Evolutionary conservation across 1,140 invertebrate genomes (phyloP).

Genomic region (Drosophila quadrilineata): DNA sequence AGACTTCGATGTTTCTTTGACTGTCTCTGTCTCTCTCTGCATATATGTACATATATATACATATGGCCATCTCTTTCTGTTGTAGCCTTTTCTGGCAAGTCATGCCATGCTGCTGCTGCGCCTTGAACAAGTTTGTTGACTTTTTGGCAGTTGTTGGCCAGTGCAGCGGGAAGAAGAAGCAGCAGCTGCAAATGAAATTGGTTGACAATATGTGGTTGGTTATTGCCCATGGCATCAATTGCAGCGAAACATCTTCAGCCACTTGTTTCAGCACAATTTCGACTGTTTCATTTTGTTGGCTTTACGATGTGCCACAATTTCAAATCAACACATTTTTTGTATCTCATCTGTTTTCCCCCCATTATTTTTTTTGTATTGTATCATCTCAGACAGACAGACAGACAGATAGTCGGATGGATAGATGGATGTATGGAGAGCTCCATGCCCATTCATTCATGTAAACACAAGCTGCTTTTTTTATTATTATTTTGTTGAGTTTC

Average conservation of each 20-base stretch:
- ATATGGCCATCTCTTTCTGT: constrained; percentile 12
- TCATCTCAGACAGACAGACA: neutral
- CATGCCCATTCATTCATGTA: constrained; percentile 47
- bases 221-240: constrained; percentile 67
- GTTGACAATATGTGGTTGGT: constrained; percentile 59
- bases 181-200: constrained; percentile 54
- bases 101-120: constrained; percentile 37
- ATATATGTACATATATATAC: neutral
- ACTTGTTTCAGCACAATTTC: constrained; percentile 6
- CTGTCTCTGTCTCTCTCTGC: neutral
- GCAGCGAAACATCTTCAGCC: constrained; percentile 30
- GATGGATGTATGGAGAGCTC: too few species aligned
- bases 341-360: constrained; percentile 54
- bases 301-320: constrained; percentile 56
- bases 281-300: constrained; percentile 43
- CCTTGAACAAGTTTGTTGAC: constrained; percentile 75
- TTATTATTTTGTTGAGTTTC: constrained; percentile 59
- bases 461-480: too few species aligned
- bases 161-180: constrained; percentile 34
- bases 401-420: neutral
- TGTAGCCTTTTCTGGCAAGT: constrained; percentile 48
- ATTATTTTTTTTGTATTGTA: constrained; percentile 49
- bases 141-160: constrained; percentile 38
- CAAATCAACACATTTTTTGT: constrained; percentile 58
- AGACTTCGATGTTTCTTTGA: neutral